Conservation (phyloP, 2,888 invertebrate species). For the Mantis religiosa region DNA sequence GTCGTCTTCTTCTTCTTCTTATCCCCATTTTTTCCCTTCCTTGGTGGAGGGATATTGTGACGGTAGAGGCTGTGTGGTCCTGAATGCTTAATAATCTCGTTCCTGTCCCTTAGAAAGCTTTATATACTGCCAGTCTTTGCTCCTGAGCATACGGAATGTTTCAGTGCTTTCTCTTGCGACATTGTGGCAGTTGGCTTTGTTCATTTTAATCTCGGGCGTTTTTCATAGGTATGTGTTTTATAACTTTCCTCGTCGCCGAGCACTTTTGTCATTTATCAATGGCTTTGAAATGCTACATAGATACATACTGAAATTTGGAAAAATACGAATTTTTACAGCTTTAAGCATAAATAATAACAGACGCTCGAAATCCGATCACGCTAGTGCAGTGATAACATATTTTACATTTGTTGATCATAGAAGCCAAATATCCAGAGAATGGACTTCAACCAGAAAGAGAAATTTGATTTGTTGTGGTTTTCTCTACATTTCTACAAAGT, state of each 20-base stretch:
- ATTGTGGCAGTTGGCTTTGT: neutral
- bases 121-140: neutral
- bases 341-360: too few species aligned
- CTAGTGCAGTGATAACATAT: too few species aligned
- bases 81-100: neutral
- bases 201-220: neutral
- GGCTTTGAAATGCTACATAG: neutral
- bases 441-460: too few species aligned
- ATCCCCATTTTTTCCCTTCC: neutral
- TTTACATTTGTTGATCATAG: too few species aligned
- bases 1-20: neutral
- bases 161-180: neutral
- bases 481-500: too few species aligned
- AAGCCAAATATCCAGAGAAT: too few species aligned
- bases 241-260: neutral
- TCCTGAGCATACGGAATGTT: neutral
- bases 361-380: too few species aligned
- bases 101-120: neutral
- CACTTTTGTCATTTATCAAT: neutral
- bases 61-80: neutral
- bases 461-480: too few species aligned
- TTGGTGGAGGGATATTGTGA: neutral
- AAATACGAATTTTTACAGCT: too few species aligned
- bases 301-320: too few species aligned
- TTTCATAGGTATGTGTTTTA: neutral